A percentile compares a stretch with the other conserved stretches of the same genome.
phyloP scores from a whole-genome alignment of 2,797 vertebrate species.

The Girardinus metallicus region DNA sequence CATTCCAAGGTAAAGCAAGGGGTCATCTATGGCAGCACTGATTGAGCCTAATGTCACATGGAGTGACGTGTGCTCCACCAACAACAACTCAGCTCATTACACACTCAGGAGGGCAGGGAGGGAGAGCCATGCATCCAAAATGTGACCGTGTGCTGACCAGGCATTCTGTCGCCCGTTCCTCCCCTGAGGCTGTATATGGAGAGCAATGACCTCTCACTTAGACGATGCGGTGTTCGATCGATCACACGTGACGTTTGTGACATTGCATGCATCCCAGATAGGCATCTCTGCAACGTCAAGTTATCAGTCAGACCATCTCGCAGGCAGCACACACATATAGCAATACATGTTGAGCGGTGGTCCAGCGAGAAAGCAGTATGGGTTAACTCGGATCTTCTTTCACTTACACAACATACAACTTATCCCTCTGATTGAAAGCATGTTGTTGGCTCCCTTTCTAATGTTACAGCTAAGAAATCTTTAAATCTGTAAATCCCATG shows the following conservation, averaged over 20 bases:
- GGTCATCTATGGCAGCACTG: slow-evolving; percentile 49
- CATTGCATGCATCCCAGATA: slow-evolving; percentile 65
- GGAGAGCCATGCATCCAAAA: slow-evolving; percentile 62
- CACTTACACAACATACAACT: slow-evolving; percentile 34
- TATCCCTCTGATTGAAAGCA: slow-evolving; percentile 8
- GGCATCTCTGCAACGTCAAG: slow-evolving; percentile 63
- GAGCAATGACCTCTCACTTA: slow-evolving; percentile 71
- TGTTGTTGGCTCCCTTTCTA: neutral
- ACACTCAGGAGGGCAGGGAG: slow-evolving; percentile 48
- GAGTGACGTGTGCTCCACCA: slow-evolving; percentile 63
- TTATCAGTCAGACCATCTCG: slow-evolving; percentile 62
- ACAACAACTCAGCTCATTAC: slow-evolving; percentile 77
- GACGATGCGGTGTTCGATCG: slow-evolving; percentile 51
- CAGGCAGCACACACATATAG: slow-evolving; percentile 60
- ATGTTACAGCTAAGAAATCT: neutral
- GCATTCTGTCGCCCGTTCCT: slow-evolving; percentile 58
- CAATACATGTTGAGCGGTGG: slow-evolving; percentile 51
- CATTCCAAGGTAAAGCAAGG: slow-evolving; percentile 41
- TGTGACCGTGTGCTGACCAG: slow-evolving; percentile 77
- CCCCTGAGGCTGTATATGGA: slow-evolving; percentile 60
- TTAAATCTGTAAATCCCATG: neutral
- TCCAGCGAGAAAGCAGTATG: neutral
- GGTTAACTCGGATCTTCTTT: slow-evolving; percentile 29
- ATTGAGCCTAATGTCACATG: slow-evolving; percentile 67
- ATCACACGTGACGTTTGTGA: slow-evolving; percentile 76